Evolutionary conservation across 2,888 invertebrate genomes (phyloP), one percentile per base, ranked within the genome.

Genomic region (Cosmia pyralina): DNA sequence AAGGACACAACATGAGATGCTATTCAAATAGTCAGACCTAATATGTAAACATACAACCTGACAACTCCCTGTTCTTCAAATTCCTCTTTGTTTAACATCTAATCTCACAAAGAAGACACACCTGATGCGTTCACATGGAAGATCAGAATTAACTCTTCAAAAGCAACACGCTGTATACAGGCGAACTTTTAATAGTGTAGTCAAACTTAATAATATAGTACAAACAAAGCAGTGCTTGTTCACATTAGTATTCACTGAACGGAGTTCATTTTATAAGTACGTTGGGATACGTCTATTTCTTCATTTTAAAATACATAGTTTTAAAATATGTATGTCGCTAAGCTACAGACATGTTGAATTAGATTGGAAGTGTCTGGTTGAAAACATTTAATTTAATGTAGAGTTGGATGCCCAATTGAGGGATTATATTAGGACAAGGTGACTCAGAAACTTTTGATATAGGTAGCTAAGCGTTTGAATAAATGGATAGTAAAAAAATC

Each of bases 151-250:
- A 83, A 64, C 72, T 85, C 72, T 62, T 78, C 69, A 81, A 68
- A 78, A 64, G 77, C 70, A 76, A 78, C 78, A 68, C 68, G 72
- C 60, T 58, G 57, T 58, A n/a, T n/a, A 69, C 55, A 59, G 80
- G n/a, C 15, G 48, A 87, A 85, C 85, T 87, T 85, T 81, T 79
- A 83, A 86, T 85, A 78, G 77, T 85, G 60, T 72, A 79, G 81
- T 79, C 83, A 77, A 87, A 86, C 87, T 86, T 83, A 77, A 83
- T 85, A 82, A 81, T 77, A 77, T 79, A 69, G 53, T 46, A 70
- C 81, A 86, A 85, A 87, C 81, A 85, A 77, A 76, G 79, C 77
- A 59, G 52, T 50, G 81, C 75, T 75, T 73, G 73, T 17, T 22
- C 65, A 52, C 75, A 86, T 86, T 83, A 85, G 85, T 78, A 86